A percentile compares a stretch with the other conserved stretches of the same genome.
These are phyloP conservation scores for Rhinoraja longicauda DNA, from an alignment of 2,797 vertebrate genomes.

Conservation along the genomic window DNA sequence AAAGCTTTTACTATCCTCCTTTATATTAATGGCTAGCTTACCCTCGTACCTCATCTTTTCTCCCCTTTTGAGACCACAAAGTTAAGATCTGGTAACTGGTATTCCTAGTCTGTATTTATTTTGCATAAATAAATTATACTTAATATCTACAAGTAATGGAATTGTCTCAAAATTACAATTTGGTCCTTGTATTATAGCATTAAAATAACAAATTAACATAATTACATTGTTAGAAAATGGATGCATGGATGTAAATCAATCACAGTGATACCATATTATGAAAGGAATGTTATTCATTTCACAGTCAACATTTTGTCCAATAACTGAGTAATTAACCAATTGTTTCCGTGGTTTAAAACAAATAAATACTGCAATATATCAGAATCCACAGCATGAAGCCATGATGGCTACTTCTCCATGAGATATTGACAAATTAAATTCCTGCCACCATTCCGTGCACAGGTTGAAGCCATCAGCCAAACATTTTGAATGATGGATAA, in stretches of 20 bases:
- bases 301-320: neutral
- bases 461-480: neutral
- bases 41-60: no score
- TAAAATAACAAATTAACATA: neutral
- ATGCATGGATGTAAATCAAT: neutral
- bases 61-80: neutral
- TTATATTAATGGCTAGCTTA: no score
- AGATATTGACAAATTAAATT: neutral
- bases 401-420: neutral
- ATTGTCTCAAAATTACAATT: neutral
- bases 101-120: neutral
- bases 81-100: neutral
- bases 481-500: neutral
- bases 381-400: neutral
- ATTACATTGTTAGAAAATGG: neutral
- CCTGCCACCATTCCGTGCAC: neutral
- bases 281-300: neutral
- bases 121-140: no score
- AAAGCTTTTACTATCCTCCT: no score
- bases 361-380: neutral
- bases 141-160: neutral
- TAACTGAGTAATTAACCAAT: neutral
- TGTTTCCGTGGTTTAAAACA: neutral
- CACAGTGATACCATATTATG: neutral
- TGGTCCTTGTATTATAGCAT: neutral